These are phyloP conservation scores for Ataeniobius toweri DNA, from an alignment of 2,797 vertebrate species.

Conservation along the genomic window DNA sequence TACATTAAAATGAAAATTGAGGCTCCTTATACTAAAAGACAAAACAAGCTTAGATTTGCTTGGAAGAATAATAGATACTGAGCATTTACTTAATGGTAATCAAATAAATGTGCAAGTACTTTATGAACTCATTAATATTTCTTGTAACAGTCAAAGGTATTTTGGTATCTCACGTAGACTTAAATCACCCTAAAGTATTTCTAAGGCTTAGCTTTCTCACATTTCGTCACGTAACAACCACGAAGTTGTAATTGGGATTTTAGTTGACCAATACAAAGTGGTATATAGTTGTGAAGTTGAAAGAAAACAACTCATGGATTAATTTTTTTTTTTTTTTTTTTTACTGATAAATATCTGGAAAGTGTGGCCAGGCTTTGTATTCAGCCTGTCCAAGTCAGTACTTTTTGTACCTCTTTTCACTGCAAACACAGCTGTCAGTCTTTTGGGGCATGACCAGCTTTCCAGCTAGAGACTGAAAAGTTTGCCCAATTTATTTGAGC, in stretches of 20 bases:
- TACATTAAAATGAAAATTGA: background rate
- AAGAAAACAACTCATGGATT: background rate
- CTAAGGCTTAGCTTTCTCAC: background rate
- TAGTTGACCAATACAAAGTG: background rate
- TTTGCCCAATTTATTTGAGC: background rate
- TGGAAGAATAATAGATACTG: background rate
- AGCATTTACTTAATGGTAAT: background rate
- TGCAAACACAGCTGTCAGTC: background rate
- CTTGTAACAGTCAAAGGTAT: background rate
- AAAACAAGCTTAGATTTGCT: background rate
- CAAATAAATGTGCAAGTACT: background rate
- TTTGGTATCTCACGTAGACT: background rate
- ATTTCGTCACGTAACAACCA: background rate
- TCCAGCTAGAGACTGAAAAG: background rate
- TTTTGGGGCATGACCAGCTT: background rate
- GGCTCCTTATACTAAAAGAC: background rate
- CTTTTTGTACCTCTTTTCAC: background rate
- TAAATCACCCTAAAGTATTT: background rate
- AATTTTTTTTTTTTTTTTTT: background rate
- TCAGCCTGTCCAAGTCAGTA: background rate
- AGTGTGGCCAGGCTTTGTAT: background rate
- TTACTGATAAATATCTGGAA: background rate
- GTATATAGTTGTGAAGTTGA: background rate
- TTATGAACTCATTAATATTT: background rate
- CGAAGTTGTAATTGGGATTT: background rate